A percentile compares a stretch with the other conserved stretches of the same genome.
These are phyloP conservation scores for Chironomus tepperi DNA, from an alignment of 1,140 invertebrate genomes.

Conservation along the genomic window DNA sequence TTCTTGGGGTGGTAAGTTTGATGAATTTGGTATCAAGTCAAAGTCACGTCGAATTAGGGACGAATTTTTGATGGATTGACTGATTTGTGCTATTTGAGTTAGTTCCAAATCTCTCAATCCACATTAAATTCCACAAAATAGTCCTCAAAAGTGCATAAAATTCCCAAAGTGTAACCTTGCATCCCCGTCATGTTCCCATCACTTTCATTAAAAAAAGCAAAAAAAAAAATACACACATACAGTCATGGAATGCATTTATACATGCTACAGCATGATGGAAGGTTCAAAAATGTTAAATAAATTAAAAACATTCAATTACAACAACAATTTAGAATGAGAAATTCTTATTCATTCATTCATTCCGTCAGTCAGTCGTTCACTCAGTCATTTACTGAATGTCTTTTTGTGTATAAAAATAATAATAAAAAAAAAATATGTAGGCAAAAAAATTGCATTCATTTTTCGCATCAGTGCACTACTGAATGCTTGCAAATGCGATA, in stretches of 20 bases:
- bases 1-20: too few relatives aligned
- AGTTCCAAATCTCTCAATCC: too few relatives aligned
- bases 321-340: neutral
- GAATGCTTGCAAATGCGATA: neutral
- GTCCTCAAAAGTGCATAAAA: too few relatives aligned
- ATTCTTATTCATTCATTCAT: slow-evolving; percentile 1
- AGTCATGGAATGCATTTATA: neutral
- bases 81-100: too few relatives aligned
- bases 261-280: neutral
- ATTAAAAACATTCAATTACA: slow-evolving; percentile 10
- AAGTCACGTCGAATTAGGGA: too few relatives aligned
- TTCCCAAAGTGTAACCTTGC: too few relatives aligned
- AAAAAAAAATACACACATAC: neutral
- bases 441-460: neutral
- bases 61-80: too few relatives aligned
- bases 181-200: too few relatives aligned
- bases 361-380: neutral
- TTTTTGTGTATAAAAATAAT: neutral
- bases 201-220: too few relatives aligned
- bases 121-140: too few relatives aligned
- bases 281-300: slow-evolving; percentile 14
- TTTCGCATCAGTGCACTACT: slow-evolving; percentile 5
- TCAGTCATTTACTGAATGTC: neutral
- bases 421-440: neutral
- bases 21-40: too few relatives aligned